Base-by-base conservation (phyloP, 1,140 invertebrate genomes). In the Leptestheria dahalacensis region DNA sequence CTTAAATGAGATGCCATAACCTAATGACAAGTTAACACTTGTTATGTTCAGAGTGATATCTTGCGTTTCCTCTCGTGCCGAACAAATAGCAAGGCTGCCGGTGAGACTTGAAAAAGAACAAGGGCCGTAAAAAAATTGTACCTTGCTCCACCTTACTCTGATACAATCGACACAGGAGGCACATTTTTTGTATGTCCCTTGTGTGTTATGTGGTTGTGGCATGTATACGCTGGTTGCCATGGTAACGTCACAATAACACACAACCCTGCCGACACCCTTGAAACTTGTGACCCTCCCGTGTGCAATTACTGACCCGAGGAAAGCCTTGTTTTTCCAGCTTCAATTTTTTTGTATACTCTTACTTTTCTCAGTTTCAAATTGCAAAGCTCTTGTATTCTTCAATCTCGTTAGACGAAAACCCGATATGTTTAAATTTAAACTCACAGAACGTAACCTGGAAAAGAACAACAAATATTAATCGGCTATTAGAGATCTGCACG, bases 211-310 rank as follows among this genome's bases (percentile, higher is more conserved):
- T 55, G 15, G 53, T 29, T 53, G 24, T 1, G 21, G 24, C 23
- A 26, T 23, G 24, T 53, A 53, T 9, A 24, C 12, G 23, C 23
- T 26, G 28, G 53, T 55, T 55, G 53, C 25, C 53, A 55, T 55
- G 28, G 53, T 33, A 20, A 55, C 53, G 53, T 55, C 53, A 29
- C 26, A 55, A 9, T 55, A 55, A 55, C 53, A 29, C 53, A 29
- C 23, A 15, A 15, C 33, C 33, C 33, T 41, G 33, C 33, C 15
- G 33, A 41, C 33, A 41, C 33, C 33, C 15, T 15, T 9, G 15
- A 41, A 41, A 41, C 33, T 41, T 41, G 33, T 15, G 33, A 41
- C 33, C 33, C 33, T 41, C 33, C 15, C 33, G 33, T 41, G 33
- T 6, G 33, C 33, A 6, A 41, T 41, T 41, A 41, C 33, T 41